Evolutionary conservation across 2,888 invertebrate genomes (phyloP), one percentile per base, ranked within the genome.

Genomic region (Leucozona laternaria): DNA sequence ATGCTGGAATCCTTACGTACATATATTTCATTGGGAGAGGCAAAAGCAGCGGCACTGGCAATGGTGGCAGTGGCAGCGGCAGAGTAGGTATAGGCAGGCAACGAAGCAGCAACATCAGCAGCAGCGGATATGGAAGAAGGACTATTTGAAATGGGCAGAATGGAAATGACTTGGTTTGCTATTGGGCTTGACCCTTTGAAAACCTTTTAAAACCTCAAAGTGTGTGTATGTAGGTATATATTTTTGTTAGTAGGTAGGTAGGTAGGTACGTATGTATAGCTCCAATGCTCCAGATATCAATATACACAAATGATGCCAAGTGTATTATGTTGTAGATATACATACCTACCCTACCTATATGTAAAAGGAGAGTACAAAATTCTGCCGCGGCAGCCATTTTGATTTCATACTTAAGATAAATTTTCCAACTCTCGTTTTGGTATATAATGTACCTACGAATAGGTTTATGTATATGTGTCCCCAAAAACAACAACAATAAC

Each of bases 351-450:
- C n/a, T n/a, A n/a, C n/a, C n/a, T n/a, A 60, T 81, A 79, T 82
- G 66, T 73, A 45, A 79, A 78, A 84, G 75, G 57, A 60, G 60
- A 60, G 31, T 40, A 62, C 40, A 66, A 66, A 48, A 48, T 48
- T 48, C 81, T 85, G 77, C 81, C 89, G 89, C 89, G 89, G 88
- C 89, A 88, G 89, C 89, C 89, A 89, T 89, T 89, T 89, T 89
- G 89, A 88, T 88, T 89, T 89, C 80, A 79, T 87, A 88, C 84
- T 88, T 84, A 78, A 83, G 88, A 87, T 79, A 85, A 85, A 88
- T 78, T 68, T 68, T 22, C 66, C 20, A 53, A 37, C 68, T 37
- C 34, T 50, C 50, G 1, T 34, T 53, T 28, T 50, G 50, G 3
- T 31, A 17, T 50, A 31, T 3, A 15, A 37, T 7, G 2, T 15